Percentiles rank a stretch among this genome's conserved stretches.
Conservation (phyloP, 2,113 vertebrate genomes). For the Stictonetta naevosa region DNA sequence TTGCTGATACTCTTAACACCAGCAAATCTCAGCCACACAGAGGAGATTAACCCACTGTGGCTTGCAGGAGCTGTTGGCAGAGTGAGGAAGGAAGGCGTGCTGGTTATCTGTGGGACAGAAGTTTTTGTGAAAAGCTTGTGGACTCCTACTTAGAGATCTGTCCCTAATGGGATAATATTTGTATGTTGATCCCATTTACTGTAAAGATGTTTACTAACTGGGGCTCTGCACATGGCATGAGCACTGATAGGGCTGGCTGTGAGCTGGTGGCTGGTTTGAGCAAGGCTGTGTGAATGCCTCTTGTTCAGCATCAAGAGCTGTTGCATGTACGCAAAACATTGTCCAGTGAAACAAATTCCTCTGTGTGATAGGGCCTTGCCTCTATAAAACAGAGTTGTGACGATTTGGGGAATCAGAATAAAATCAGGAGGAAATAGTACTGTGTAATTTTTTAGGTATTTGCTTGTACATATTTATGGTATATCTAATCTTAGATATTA, state of each 20-base stretch:
- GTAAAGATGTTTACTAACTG: neutral
- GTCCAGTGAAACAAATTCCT: neutral
- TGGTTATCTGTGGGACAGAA: neutral
- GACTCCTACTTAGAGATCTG: neutral
- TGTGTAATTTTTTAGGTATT: neutral
- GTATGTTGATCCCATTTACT: neutral
- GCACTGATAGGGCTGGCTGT: neutral
- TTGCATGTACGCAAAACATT: neutral
- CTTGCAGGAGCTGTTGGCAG: neutral
- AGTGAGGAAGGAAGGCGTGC: neutral
- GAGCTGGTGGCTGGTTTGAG: neutral
- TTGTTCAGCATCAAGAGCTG: neutral
- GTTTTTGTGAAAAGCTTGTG: neutral
- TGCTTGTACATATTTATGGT: neutral
- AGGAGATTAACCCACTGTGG: neutral
- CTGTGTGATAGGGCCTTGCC: neutral
- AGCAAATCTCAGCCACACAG: neutral
- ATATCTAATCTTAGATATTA: neutral
- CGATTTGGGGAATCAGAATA: neutral
- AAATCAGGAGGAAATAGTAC: neutral
- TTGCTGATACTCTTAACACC: slow-evolving; percentile 10
- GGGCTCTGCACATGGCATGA: neutral
- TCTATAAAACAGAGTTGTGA: neutral
- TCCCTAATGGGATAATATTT: neutral
- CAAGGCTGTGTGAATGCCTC: neutral